Evolutionary conservation across 64 coral and sea anemone genomes (phyloP).

Genomic region (Orbicella faveolata): DNA sequence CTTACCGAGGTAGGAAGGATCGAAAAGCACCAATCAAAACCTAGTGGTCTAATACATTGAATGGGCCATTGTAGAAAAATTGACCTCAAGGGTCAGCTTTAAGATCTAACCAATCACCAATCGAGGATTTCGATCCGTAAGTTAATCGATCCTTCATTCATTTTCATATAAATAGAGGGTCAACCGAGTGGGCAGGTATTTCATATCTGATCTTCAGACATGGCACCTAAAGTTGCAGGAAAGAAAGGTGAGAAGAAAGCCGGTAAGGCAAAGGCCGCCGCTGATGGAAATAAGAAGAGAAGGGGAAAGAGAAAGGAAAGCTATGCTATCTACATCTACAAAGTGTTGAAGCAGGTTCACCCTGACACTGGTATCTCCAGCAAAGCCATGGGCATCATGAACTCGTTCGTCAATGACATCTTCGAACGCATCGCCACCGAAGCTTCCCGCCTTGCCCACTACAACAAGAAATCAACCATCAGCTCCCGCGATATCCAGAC

Average conservation of each 20-base stretch:
- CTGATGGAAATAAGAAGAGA: conserved; percentile 21
- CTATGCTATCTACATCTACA: conserved; percentile 65
- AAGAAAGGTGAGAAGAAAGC: conserved; percentile 46
- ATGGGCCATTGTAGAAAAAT: neutral
- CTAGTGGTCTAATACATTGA: neutral
- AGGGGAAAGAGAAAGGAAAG: conserved; percentile 45
- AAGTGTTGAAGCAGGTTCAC: conserved; percentile 57
- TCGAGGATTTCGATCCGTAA: conserved; percentile 8
- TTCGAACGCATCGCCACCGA: conserved; percentile 73
- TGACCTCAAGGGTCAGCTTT: neutral
- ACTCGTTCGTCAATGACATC: conserved; percentile 73
- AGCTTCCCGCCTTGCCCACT: conserved; percentile 49
- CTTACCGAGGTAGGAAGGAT: neutral
- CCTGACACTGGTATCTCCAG: conserved; percentile 6
- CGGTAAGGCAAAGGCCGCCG: conserved; percentile 17
- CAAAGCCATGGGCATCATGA: conserved; percentile 69
- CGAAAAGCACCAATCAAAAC: conserved; percentile 10
- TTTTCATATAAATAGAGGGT: conserved; percentile 1
- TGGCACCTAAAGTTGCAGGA: neutral
- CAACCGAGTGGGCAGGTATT: neutral
- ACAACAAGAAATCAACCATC: conserved; percentile 63
- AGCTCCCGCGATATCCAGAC: conserved; percentile 49
- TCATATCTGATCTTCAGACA: neutral
- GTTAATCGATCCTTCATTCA: neutral
- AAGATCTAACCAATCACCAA: neutral